These are phyloP conservation scores for Podarcis muralis DNA, from an alignment of 2,113 vertebrate genomes.

Conservation along the genomic window DNA sequence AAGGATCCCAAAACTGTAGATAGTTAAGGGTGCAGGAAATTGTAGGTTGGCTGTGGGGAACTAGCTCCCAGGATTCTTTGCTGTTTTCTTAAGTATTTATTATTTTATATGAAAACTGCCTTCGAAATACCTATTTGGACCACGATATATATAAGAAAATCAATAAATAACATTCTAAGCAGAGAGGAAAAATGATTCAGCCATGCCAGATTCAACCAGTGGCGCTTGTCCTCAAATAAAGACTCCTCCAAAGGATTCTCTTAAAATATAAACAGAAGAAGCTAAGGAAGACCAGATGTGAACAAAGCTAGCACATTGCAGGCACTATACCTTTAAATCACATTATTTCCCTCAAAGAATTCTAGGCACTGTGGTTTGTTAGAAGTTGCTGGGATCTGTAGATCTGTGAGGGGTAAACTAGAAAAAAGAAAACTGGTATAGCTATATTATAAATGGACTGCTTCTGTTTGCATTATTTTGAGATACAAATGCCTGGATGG, in stretches of 20 bases:
- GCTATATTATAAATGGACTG: conserved; percentile 53
- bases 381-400: no score
- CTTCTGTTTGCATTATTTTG: conserved; percentile 32
- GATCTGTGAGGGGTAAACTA: no score
- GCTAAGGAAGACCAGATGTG: background rate
- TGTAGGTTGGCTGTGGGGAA: no score
- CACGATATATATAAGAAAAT: background rate
- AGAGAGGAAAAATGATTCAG: background rate
- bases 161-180: background rate
- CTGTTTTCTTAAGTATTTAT: background rate
- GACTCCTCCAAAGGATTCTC: background rate
- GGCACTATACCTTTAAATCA: no score
- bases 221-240: background rate
- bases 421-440: background rate
- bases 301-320: background rate
- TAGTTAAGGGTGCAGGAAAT: no score
- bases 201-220: background rate
- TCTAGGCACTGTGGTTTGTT: no score
- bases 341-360: no score
- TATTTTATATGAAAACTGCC: background rate
- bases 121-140: background rate
- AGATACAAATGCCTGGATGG: conserved; percentile 53
- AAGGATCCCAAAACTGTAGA: no score
- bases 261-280: background rate
- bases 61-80: no score